Conservation (phyloP, 2,888 invertebrate species). For the Caenorhabditis sp. region DNA sequence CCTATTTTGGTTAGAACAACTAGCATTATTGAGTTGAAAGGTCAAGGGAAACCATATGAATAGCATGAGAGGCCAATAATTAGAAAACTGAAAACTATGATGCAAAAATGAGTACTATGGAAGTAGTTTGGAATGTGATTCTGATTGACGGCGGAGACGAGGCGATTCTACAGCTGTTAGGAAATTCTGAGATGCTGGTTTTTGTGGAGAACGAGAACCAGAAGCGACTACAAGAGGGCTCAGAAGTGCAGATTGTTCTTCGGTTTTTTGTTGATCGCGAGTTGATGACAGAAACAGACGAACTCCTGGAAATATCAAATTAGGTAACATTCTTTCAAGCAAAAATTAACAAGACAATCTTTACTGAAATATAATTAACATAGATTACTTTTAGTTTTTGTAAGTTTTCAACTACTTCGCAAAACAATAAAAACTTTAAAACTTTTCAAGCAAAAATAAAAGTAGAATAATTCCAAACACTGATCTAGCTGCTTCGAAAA, state of each 20-base stretch:
- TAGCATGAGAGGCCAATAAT: not conserved
- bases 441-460: no score
- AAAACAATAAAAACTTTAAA: no score
- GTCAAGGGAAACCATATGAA: not conserved
- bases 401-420: no score
- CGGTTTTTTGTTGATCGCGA: slow-evolving; percentile 6
- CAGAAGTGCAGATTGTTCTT: slow-evolving; percentile 30
- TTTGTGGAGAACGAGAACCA: slow-evolving; percentile 3
- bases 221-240: slow-evolving; percentile 13
- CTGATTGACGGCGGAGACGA: slow-evolving; percentile 30
- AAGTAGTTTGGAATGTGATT: slow-evolving; percentile 30
- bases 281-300: slow-evolving; percentile 29
- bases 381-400: no score
- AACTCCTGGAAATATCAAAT: slow-evolving; percentile 21
- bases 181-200: not conserved
- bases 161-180: slow-evolving; percentile 8
- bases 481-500: no score
- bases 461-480: no score
- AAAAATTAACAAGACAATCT: not conserved
- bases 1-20: no score
- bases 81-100: not conserved
- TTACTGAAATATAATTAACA: not conserved
- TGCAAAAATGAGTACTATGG: slow-evolving; percentile 2
- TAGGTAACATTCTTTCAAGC: no score
- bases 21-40: no score